phyloP scores from a whole-genome alignment of 2,113 vertebrate species.

The Lanius ludovicianus region DNA sequence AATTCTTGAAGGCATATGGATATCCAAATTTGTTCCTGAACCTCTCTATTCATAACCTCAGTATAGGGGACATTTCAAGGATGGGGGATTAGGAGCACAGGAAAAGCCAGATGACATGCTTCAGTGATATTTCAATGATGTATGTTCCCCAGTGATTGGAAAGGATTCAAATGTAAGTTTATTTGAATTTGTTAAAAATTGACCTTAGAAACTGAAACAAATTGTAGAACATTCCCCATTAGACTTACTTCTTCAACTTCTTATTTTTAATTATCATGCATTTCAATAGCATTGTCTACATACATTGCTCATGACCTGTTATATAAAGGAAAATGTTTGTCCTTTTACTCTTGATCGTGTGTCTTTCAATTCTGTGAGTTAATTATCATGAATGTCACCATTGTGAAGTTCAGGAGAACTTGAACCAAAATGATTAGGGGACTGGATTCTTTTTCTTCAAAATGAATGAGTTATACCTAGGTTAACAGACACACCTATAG shows the following conservation, averaged over 20 bases:
- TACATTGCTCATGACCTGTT: background rate
- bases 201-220: conserved; percentile 38
- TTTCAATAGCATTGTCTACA: background rate
- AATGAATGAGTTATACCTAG: background rate
- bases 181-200: conserved; percentile 40
- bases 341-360: background rate
- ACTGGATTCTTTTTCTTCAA: background rate
- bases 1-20: background rate
- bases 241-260: background rate
- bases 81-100: background rate
- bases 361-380: background rate
- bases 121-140: conserved; percentile 8
- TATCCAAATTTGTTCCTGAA: background rate
- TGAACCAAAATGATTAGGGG: background rate
- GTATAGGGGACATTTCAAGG: conserved; percentile 28
- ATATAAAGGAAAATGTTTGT: background rate
- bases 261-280: background rate
- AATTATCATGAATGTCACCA: background rate
- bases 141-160: background rate
- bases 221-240: conserved; percentile 13
- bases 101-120: conserved; percentile 38
- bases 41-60: conserved; percentile 4
- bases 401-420: background rate
- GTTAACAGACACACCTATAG: background rate
- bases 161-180: conserved; percentile 36